phyloP scores from a whole-genome alignment of 2,113 vertebrate genomes.

The Ardeotis arabs region DNA sequence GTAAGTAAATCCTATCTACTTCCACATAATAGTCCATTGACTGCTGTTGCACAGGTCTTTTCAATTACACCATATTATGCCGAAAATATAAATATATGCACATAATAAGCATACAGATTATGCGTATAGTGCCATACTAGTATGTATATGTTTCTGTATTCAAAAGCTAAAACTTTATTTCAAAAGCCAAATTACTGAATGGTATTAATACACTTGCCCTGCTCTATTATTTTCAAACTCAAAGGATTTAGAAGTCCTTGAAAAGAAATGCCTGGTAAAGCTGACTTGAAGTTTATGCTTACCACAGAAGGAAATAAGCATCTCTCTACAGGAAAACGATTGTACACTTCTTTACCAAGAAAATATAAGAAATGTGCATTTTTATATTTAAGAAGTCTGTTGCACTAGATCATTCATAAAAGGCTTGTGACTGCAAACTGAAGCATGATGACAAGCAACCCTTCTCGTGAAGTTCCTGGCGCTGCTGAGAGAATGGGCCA shows the following conservation, averaged over 20 bases:
- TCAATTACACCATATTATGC: neutral
- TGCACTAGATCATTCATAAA: neutral
- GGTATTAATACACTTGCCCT: neutral
- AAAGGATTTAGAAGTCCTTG: neutral
- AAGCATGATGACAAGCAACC: rapidly evolving
- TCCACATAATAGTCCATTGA: neutral
- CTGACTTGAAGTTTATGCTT: neutral
- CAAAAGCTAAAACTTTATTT: neutral
- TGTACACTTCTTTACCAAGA: neutral
- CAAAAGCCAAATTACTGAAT: neutral
- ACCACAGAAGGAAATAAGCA: neutral
- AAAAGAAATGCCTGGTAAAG: neutral
- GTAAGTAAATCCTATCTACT: neutral
- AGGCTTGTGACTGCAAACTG: neutral
- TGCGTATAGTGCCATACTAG: neutral
- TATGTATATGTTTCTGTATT: neutral
- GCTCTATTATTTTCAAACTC: neutral
- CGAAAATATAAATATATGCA: constrained; percentile 21
- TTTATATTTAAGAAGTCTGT: neutral
- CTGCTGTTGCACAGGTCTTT: neutral
- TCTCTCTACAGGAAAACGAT: neutral
- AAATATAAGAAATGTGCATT: neutral
- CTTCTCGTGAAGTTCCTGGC: neutral
- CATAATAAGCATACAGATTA: neutral
- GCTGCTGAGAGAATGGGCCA: neutral